Percentiles rank a stretch among this genome's conserved stretches.
These are phyloP conservation scores for Aptenodytes forsteri DNA, from an alignment of 2,113 vertebrate species.

Conservation along the genomic window DNA sequence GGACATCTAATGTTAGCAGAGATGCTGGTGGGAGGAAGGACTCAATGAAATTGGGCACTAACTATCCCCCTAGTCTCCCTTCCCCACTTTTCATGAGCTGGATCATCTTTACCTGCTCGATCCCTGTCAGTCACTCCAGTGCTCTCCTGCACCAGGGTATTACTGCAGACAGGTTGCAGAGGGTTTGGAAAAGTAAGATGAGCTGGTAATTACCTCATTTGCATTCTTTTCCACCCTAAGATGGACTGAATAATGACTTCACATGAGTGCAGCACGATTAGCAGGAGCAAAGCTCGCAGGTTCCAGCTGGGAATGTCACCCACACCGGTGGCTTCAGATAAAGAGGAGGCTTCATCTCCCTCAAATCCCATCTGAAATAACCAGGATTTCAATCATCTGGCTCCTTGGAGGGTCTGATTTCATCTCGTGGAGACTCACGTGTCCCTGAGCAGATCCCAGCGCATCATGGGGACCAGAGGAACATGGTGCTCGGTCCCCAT, in stretches of 20 bases:
- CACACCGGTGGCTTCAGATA: not conserved
- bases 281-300: not conserved
- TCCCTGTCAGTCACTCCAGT: not conserved
- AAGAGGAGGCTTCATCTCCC: not conserved
- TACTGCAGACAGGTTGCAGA: constrained; percentile 13
- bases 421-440: not conserved
- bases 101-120: not conserved
- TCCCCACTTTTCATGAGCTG: not conserved
- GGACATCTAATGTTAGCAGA: not conserved
- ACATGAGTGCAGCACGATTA: not conserved
- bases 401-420: not conserved
- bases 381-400: not conserved
- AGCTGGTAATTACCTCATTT: constrained; percentile 64
- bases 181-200: constrained; percentile 45
- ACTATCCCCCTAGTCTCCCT: not conserved
- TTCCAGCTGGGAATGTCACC: not conserved
- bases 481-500: not conserved
- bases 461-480: not conserved
- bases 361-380: not conserved
- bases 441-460: not conserved
- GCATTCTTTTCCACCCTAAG: constrained; percentile 47
- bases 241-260: constrained; percentile 52
- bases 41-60: not conserved
- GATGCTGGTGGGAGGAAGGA: not conserved
- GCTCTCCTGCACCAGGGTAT: constrained; percentile 1